phyloP scores from a whole-genome alignment of 2,888 invertebrate genomes.

The Choreutis nemorana region DNA sequence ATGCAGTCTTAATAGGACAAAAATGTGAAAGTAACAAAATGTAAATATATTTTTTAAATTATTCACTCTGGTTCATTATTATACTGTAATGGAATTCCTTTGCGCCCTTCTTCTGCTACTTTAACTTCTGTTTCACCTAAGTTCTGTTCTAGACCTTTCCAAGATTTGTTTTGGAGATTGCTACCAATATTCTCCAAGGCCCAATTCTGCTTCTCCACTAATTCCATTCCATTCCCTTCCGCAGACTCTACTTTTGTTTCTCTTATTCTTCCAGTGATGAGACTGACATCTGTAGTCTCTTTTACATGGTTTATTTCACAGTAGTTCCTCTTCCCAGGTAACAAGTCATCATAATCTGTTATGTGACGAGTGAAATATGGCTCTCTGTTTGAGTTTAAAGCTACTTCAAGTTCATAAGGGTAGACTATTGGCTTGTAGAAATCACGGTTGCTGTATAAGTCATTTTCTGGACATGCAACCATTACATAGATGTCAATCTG shows the following conservation, averaged over 20 bases:
- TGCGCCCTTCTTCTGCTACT: conserved; percentile 73
- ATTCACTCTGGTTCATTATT: conserved; percentile 61
- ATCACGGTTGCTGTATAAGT: conserved; percentile 82
- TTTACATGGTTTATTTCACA: conserved; percentile 44
- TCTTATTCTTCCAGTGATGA: conserved; percentile 77
- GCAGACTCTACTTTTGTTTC: conserved; percentile 39
- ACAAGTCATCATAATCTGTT: conserved; percentile 77
- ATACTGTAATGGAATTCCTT: conserved; percentile 79
- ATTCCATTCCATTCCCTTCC: conserved; percentile 33
- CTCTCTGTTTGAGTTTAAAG: conserved; percentile 69
- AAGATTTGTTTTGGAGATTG: conserved; percentile 73
- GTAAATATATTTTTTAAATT: conserved; percentile 10
- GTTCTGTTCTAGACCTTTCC: conserved; percentile 88
- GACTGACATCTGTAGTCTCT: conserved; percentile 71
- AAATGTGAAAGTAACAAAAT: background rate
- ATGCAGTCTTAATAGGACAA: background rate
- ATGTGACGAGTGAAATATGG: conserved; percentile 69
- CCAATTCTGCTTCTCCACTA: conserved; percentile 57
- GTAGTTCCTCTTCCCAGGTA: conserved; percentile 69
- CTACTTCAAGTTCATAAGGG: conserved; percentile 90
- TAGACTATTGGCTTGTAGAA: conserved; percentile 91
- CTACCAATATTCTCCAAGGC: conserved; percentile 68
- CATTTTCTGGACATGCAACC: conserved; percentile 91
- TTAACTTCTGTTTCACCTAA: conserved; percentile 77
- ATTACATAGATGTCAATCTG: conserved; percentile 92